These are phyloP conservation scores for Aphodius granarius DNA, from an alignment of 2,888 invertebrate species.

Conservation along the genomic window DNA sequence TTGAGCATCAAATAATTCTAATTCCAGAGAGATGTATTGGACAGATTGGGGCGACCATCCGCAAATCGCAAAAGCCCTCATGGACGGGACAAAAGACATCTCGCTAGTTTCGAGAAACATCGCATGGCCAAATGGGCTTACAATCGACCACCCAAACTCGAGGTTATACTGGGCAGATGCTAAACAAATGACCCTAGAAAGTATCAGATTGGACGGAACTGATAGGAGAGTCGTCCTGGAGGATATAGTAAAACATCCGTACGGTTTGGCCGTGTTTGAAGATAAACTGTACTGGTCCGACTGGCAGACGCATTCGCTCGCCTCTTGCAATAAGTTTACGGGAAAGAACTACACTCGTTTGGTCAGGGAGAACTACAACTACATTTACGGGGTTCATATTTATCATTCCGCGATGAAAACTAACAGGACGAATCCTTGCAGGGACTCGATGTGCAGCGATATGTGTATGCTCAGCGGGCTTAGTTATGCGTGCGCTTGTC, in stretches of 20 bases:
- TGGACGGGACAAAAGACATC: conserved; percentile 76
- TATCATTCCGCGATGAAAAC: conserved; percentile 70
- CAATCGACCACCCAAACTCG: conserved; percentile 76
- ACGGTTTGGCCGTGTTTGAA: conserved; percentile 84
- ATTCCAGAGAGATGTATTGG: conserved; percentile 82
- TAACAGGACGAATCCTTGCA: conserved; percentile 66
- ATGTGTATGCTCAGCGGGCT: conserved; percentile 72
- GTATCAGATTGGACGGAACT: conserved; percentile 64
- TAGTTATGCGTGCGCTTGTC: conserved; percentile 72
- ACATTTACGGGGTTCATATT: conserved; percentile 69
- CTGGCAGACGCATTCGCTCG: conserved; percentile 75
- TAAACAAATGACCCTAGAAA: conserved; percentile 67
- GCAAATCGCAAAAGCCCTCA: conserved; percentile 75
- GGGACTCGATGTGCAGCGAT: conserved; percentile 67
- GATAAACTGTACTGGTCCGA: conserved; percentile 90
- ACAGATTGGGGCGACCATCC: conserved; percentile 80
- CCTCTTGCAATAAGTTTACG: conserved; percentile 76
- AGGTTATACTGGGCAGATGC: conserved; percentile 91
- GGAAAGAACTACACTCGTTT: conserved; percentile 64
- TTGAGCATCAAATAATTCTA: conserved; percentile 2
- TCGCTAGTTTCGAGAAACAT: conserved; percentile 66
- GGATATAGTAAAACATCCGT: conserved; percentile 76
- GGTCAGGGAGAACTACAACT: conserved; percentile 56
- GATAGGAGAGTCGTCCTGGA: conserved; percentile 63
- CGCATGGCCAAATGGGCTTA: conserved; percentile 83